Evolutionary conservation across 2,113 vertebrate species (phyloP), one percentile per base, ranked within the genome.

Genomic region (Hyperopisus bebe): DNA sequence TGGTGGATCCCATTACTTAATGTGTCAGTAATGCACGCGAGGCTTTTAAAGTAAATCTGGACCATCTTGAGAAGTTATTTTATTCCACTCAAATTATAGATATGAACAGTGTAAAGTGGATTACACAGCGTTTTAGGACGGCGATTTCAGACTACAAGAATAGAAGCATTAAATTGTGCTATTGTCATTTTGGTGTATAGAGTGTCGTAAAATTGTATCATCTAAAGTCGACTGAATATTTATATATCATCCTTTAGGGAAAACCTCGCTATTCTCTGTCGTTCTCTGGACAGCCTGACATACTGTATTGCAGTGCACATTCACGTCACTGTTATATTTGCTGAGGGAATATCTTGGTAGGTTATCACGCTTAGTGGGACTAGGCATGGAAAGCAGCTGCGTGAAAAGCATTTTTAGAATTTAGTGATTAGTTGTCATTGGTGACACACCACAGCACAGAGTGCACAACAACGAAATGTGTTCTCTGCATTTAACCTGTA

Each of bases 291-390:
- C 46, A n/a, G 46, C 19, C 46, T 50, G 46, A 91, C 58, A 44
- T 51, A 92, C 93, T 92, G 66, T 62, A 92, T 94, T 92, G 66
- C 62, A 91, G 93, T 92, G 55, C 84, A 92, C 91, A 46, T 58
- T 44, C 77, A 87, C 42, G 88, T 39, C 39, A 62, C 35, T 83
- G 4, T 53, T 48, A 47, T 58, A 88, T 89, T 88, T 58, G 66
- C 87, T 46, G 82, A 84, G 39, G 82, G 82, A 47, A 84, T 47
- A 42, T 84, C 42, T 84, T 84, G 8, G 44, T 24, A n/a, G 19
- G 13, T 15, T 47, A 11, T 86, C 83, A 86, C 47, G 27, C 47
- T 53, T 55, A 27, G n/a, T 21, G 5, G n/a, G n/a, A 31, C 50
- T 55, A 50, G 17, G 3, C 8, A 44, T 46, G 19, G 44, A n/a